phyloP scores from a whole-genome alignment of 2,797 vertebrate genomes.

The Bucorvus abyssinicus region DNA sequence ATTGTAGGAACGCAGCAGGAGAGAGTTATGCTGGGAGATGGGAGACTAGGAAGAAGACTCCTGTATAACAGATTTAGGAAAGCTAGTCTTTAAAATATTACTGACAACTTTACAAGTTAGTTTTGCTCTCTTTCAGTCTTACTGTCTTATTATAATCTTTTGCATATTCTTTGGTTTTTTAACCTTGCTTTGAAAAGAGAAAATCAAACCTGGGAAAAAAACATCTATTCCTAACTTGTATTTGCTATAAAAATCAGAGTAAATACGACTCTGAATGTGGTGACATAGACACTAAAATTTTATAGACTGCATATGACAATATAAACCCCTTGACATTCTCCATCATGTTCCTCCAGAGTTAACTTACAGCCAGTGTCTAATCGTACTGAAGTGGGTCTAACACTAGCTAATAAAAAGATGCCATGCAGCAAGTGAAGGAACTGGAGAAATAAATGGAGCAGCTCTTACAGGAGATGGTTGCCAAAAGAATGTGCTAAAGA shows the following conservation, averaged over 20 bases:
- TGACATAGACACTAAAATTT: not conserved
- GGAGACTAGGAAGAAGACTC: not conserved
- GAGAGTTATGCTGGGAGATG: not conserved
- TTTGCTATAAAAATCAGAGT: not conserved
- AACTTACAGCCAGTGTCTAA: not conserved
- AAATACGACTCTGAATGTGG: not conserved
- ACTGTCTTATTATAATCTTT: not conserved
- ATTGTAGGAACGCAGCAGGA: not conserved
- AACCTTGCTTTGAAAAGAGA: not conserved
- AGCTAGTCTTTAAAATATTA: not conserved
- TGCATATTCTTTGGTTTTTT: not conserved
- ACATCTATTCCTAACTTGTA: not conserved
- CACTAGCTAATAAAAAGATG: not conserved
- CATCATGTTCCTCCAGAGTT: not conserved
- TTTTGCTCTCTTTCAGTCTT: not conserved
- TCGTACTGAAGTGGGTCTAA: not conserved
- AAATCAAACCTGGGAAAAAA: not conserved
- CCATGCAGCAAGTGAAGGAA: not conserved
- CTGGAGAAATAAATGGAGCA: not conserved
- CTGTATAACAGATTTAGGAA: not conserved
- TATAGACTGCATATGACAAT: not conserved
- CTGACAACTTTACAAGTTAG: not conserved
- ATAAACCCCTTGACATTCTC: not conserved
- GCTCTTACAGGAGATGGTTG: not conserved
- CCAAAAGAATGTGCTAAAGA: not conserved